phyloP scores from a whole-genome alignment of 2,113 vertebrate species.

The Picathartes gymnocephalus region DNA sequence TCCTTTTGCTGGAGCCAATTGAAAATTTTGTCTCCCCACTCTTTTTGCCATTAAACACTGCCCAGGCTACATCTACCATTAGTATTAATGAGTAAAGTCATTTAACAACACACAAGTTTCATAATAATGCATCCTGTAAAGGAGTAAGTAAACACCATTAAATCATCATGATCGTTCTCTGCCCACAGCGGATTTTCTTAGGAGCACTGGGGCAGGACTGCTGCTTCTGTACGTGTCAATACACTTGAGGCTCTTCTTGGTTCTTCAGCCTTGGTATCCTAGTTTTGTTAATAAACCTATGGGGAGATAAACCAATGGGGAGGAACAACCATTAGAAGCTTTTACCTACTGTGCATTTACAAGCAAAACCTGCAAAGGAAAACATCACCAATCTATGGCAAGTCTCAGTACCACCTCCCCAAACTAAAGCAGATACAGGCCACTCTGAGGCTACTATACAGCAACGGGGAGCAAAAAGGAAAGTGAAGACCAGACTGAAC shows the following conservation, averaged over 20 bases:
- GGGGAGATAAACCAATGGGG: constrained; percentile 99
- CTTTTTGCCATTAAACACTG: constrained; percentile 32
- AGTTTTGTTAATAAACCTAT: constrained; percentile 99
- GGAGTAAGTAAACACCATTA: constrained; percentile 87
- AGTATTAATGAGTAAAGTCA: constrained; percentile 64
- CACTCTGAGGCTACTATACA: constrained; percentile 72
- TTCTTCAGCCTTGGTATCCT: constrained; percentile 97
- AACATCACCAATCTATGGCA: constrained; percentile 80
- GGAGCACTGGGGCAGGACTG: constrained; percentile 87
- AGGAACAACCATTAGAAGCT: constrained; percentile 98
- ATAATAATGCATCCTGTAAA: constrained; percentile 78
- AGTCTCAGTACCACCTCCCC: constrained; percentile 77
- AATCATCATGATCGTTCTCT: constrained; percentile 82
- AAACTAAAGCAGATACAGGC: constrained; percentile 75
- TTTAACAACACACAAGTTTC: constrained; percentile 73
- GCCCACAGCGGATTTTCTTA: constrained; percentile 88
- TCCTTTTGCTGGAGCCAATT: neutral
- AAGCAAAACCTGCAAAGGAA: constrained; percentile 85
- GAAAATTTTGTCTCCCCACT: constrained; percentile 20
- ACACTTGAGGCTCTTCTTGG: constrained; percentile 95
- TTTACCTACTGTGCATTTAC: constrained; percentile 76
- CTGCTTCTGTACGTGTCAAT: constrained; percentile 97
- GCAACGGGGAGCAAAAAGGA: constrained; percentile 70
- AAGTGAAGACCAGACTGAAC: constrained; percentile 82
- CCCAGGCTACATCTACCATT: constrained; percentile 41